Evolutionary conservation across 2,888 invertebrate genomes (phyloP).

Genomic region (Orthosia incerta): DNA sequence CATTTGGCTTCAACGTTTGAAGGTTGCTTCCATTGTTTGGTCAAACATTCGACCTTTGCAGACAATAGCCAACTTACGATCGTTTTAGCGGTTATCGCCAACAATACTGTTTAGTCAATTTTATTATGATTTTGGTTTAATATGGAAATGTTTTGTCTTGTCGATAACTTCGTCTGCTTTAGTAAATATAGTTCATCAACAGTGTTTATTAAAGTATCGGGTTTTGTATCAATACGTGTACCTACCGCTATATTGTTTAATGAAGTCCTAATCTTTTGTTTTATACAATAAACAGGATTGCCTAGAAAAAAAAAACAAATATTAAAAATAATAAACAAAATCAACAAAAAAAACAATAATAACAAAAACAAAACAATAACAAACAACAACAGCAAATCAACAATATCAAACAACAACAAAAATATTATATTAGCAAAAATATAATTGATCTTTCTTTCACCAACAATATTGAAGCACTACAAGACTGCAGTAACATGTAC

Average conservation of each 20-base stretch:
- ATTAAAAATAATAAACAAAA: too few relatives aligned
- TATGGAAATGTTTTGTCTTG: slow-evolving; percentile 10
- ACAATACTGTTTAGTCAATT: slow-evolving; percentile 30
- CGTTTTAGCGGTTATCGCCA: slow-evolving; percentile 36
- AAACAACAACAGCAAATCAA: too few relatives aligned
- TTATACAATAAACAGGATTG: background rate
- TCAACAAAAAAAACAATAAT: too few relatives aligned
- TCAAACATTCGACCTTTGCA: slow-evolving; percentile 49
- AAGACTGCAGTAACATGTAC: too few relatives aligned
- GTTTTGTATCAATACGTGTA: too few relatives aligned
- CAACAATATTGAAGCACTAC: background rate
- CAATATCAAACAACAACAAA: too few relatives aligned
- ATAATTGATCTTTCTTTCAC: background rate
- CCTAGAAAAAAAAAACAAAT: background rate
- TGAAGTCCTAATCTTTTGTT: background rate
- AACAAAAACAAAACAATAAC: too few relatives aligned
- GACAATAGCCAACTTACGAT: slow-evolving; percentile 39
- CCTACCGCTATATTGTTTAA: background rate
- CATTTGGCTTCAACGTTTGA: slow-evolving; percentile 49
- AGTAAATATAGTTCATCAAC: slow-evolving; percentile 8
- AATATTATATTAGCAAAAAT: background rate
- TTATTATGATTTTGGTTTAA: slow-evolving; percentile 26
- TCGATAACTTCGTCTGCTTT: background rate
- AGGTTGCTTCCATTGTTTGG: slow-evolving; percentile 60
- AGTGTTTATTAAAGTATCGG: slow-evolving; percentile 13